Evolutionary conservation across 1,140 invertebrate genomes (phyloP).

Genomic region (Drosophila kanapiae): DNA sequence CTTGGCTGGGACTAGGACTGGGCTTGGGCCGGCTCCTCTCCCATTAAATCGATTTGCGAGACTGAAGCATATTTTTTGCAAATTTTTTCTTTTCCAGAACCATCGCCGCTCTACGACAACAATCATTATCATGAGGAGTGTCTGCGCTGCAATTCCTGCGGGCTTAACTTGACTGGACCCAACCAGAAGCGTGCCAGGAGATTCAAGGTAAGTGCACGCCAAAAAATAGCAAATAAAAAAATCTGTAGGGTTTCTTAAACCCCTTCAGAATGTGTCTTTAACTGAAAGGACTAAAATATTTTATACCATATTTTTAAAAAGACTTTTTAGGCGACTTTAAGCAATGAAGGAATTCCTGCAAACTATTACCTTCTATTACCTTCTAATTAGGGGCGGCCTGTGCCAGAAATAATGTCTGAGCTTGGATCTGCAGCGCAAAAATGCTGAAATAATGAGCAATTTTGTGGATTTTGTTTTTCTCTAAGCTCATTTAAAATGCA

Average conservation of each 20-base stretch:
- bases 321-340: too few relatives aligned
- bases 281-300: too few relatives aligned
- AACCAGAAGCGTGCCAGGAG: constrained; percentile 90
- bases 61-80: constrained; percentile 2
- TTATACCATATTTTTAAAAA: too few relatives aligned
- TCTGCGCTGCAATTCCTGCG: constrained; percentile 97
- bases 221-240: too few relatives aligned
- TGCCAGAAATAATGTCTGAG: neutral
- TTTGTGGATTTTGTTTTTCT: neutral
- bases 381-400: constrained; percentile 8
- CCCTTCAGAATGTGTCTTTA: too few relatives aligned
- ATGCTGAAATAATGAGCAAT: neutral
- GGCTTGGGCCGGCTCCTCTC: too few relatives aligned
- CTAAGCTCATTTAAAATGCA: constrained; percentile 68
- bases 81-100: constrained; percentile 88
- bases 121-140: constrained; percentile 98
- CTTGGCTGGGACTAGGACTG: neutral
- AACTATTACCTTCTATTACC: neutral
- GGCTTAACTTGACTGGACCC: constrained; percentile 95
- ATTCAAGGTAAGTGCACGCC: constrained; percentile 86
- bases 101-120: constrained; percentile 95
- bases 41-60: constrained; percentile 2
- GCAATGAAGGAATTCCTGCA: neutral
- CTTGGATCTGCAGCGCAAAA: neutral
- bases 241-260: too few relatives aligned